Evolutionary conservation across 2,797 vertebrate species (phyloP).

Genomic region (Buphagus erythrorhynchus): DNA sequence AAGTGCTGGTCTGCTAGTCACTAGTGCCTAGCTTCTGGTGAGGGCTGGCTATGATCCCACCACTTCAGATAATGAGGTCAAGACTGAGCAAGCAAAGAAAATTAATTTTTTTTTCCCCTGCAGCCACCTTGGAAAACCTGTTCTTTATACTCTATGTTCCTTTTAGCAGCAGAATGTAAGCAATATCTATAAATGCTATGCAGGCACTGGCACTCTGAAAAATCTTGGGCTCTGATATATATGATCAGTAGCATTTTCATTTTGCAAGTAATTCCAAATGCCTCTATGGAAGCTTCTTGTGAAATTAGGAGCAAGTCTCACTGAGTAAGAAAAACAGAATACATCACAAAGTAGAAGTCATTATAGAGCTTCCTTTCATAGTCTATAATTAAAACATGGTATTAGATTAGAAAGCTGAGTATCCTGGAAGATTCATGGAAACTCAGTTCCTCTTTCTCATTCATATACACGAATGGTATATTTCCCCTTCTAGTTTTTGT

Average conservation of each 20-base stretch:
- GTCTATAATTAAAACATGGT: neutral
- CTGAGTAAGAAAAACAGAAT: neutral
- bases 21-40: neutral
- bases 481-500: neutral
- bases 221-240: neutral
- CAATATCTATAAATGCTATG: neutral
- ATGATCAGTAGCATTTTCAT: neutral
- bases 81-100: neutral
- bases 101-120: neutral
- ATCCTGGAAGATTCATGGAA: neutral
- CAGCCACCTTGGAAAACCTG: neutral
- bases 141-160: neutral
- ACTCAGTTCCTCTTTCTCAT: neutral
- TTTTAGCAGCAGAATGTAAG: neutral
- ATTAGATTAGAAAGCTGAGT: neutral
- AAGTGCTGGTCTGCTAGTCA: neutral
- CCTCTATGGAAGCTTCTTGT: neutral
- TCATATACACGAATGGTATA: neutral
- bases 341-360: neutral
- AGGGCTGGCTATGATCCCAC: neutral
- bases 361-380: neutral
- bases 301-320: neutral
- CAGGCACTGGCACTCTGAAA: neutral
- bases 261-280: neutral
- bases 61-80: neutral